A percentile compares a stretch with the other conserved stretches of the same genome.
phyloP scores from a whole-genome alignment of 2,888 invertebrate species.

The Heteromyza rotundicornis region DNA sequence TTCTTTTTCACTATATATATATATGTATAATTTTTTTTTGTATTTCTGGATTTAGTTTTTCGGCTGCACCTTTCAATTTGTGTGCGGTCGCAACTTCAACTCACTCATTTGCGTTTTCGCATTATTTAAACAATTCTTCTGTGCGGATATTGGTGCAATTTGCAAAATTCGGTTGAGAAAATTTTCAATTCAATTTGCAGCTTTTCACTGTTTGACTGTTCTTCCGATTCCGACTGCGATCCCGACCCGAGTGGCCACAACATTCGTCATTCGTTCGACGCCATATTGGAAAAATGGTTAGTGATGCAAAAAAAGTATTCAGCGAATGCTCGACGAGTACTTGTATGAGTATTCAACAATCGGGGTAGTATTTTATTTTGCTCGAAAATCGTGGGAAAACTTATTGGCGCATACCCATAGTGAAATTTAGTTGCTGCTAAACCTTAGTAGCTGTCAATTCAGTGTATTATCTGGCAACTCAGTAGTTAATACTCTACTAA shows the following conservation, averaged over 20 bases:
- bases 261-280: conserved; percentile 38
- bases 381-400: too few species aligned
- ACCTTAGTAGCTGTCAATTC: too few species aligned
- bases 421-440: too few species aligned
- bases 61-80: conserved; percentile 13
- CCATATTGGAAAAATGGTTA: conserved; percentile 29
- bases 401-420: too few species aligned
- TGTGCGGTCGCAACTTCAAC: conserved; percentile 12
- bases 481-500: too few species aligned
- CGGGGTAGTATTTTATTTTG: too few species aligned
- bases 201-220: conserved; percentile 4
- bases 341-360: too few species aligned
- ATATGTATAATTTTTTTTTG: too few species aligned
- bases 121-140: conserved; percentile 22
- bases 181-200: conserved; percentile 2
- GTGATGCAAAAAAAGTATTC: not conserved
- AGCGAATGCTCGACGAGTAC: too few species aligned
- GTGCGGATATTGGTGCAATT: not conserved
- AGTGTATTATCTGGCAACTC: too few species aligned
- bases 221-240: conserved; percentile 34
- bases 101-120: not conserved
- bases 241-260: too few species aligned
- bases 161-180: not conserved
- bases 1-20: conserved; percentile 18
- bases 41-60: too few species aligned